These are phyloP conservation scores for Anagyrus pseudococci DNA, from an alignment of 2,888 invertebrate genomes.

Conservation along the genomic window DNA sequence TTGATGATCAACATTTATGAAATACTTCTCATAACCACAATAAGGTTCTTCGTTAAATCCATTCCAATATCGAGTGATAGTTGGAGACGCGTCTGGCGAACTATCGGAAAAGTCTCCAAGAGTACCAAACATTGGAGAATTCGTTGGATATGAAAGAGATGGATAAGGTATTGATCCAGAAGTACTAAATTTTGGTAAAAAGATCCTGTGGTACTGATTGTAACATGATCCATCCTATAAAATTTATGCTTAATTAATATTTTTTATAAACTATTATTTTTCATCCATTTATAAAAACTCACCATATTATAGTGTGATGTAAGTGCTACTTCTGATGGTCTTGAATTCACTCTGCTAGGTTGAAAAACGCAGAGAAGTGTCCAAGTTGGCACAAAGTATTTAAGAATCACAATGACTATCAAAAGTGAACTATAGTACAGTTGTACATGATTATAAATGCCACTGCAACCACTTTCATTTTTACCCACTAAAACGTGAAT, in stretches of 20 bases:
- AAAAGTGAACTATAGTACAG: slow-evolving; percentile 52
- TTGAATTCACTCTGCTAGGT: slow-evolving; percentile 50
- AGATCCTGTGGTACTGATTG: slow-evolving; percentile 52
- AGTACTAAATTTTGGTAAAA: slow-evolving; percentile 46
- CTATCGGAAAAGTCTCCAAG: slow-evolving; percentile 53
- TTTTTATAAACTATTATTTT: neutral
- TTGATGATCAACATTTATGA: slow-evolving; percentile 42
- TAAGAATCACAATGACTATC: slow-evolving; percentile 40
- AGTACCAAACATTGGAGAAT: slow-evolving; percentile 50
- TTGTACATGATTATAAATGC: slow-evolving; percentile 60
- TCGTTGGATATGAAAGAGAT: slow-evolving; percentile 47
- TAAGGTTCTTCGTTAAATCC: slow-evolving; percentile 43
- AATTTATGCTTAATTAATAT: neutral
- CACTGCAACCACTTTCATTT: slow-evolving; percentile 56
- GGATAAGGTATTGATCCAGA: slow-evolving; percentile 46
- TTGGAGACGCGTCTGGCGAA: slow-evolving; percentile 51
- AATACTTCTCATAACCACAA: slow-evolving; percentile 46
- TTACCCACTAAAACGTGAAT: slow-evolving; percentile 52
- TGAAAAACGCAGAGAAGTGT: slow-evolving; percentile 52
- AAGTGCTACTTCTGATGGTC: slow-evolving; percentile 53
- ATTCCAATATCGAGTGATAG: slow-evolving; percentile 46
- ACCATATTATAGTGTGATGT: slow-evolving; percentile 53
- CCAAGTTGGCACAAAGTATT: slow-evolving; percentile 54
- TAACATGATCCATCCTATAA: slow-evolving; percentile 50
- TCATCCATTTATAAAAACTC: slow-evolving; percentile 12